Conservation (phyloP, 2,888 invertebrate genomes). For the Rotaria magnacalcarata region DNA sequence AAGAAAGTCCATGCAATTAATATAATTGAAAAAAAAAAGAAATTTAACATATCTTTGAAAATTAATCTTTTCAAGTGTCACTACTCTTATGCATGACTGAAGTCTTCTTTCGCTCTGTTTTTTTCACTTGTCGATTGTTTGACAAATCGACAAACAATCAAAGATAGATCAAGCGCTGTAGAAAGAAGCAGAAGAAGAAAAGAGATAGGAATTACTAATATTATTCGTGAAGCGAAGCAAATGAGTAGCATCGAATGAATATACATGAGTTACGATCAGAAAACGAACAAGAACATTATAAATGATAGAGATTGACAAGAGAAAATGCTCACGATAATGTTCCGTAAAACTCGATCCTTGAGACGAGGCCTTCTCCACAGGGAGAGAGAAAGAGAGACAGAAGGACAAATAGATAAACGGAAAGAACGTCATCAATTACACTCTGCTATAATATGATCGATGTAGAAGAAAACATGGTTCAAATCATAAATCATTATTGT, state of each 20-base stretch:
- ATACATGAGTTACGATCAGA: not conserved
- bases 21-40: not conserved
- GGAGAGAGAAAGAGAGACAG: not conserved
- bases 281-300: not conserved
- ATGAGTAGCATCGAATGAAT: not conserved
- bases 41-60: not conserved
- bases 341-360: not conserved
- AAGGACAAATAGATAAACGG: not conserved
- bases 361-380: not conserved
- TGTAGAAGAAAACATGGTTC: not conserved
- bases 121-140: not conserved
- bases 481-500: not conserved
- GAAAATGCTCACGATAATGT: slow-evolving; percentile 18
- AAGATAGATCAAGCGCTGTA: not conserved
- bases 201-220: not conserved
- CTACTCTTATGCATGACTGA: not conserved
- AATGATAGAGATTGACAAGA: not conserved
- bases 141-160: not conserved
- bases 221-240: not conserved
- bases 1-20: not conserved
- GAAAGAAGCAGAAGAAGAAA: not conserved
- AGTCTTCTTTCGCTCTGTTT: not conserved
- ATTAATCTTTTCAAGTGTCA: not conserved
- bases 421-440: slow-evolving; percentile 2
- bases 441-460: not conserved